A percentile compares a stretch with the other conserved stretches of the same genome.
Conservation (phyloP, 2,113 vertebrate species). For the Callipepla squamata region DNA sequence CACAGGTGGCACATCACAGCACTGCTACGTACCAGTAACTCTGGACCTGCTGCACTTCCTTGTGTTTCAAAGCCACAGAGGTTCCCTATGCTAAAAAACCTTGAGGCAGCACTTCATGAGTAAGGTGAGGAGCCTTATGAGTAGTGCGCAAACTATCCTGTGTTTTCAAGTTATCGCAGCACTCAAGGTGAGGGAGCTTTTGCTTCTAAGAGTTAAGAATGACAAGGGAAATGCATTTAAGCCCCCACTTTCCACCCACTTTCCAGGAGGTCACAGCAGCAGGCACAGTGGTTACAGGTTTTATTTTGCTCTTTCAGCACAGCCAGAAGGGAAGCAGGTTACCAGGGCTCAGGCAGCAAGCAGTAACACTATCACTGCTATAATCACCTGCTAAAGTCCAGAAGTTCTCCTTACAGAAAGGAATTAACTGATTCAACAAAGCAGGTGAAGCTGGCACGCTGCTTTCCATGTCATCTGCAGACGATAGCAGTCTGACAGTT, state of each 20-base stretch:
- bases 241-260: neutral
- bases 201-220: neutral
- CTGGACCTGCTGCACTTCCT: neutral
- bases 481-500: neutral
- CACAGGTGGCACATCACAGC: neutral
- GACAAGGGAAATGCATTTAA: neutral
- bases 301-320: neutral
- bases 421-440: neutral
- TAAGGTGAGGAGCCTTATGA: neutral
- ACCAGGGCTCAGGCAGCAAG: neutral
- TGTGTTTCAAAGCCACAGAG: neutral
- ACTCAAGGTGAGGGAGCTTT: neutral
- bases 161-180: accelerated
- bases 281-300: neutral
- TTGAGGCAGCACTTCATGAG: neutral
- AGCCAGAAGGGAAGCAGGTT: neutral
- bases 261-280: neutral
- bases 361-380: neutral
- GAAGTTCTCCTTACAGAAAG: neutral
- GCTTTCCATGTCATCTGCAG: neutral
- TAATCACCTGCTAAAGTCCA: neutral
- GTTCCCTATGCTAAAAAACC: neutral
- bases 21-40: neutral
- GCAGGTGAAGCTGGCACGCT: neutral
- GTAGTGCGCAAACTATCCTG: neutral